Evolutionary conservation across 2,113 vertebrate genomes (phyloP), one percentile per base, ranked within the genome.

Genomic region (Vimba vimba): DNA sequence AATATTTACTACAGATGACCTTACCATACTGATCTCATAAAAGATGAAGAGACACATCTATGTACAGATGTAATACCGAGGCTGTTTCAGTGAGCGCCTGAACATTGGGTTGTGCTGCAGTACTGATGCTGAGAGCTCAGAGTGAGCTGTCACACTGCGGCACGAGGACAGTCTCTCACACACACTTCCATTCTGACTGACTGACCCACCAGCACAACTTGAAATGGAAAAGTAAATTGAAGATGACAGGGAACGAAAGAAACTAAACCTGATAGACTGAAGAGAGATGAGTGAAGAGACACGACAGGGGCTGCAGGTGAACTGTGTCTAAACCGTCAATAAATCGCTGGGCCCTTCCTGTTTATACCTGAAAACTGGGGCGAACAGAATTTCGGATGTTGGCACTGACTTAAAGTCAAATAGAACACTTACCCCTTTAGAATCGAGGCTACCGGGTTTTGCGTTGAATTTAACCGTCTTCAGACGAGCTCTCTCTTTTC

Each of bases 391-490:
- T 68, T 52, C 3, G 11, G 45, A 68, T 39, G 68, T 57, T 83
- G 82, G 52, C 82, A 83, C 82, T 74, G 82, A 83, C 39, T 60
- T 55, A 4, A 81, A 79, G 17, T 15, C 60, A n/a, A 19, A 64
- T 11, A 57, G 12, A 66, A 13, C 91, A 96, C 97, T 83, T 94
- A 99, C 98, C 97, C 95, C 97, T 96, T 98, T 99, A 66, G 96
- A 96, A 92, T 99, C 98, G 79, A 97, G 96, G 10, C 97, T 95
- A 82, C 97, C 98, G 4, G 96, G 96, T 76, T 96, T 98, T 0
- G 98, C 95, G 1, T 99, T 99, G 94, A 99, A 99, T 89, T 99
- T 99, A 91, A 99, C 98, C 0, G 98, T 99, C 95, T 99, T 99
- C 86, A 99, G 96, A 75, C 97, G 96, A 4, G 98, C 96, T 60